Evolutionary conservation across 2,888 invertebrate species (phyloP), one percentile per base, ranked within the genome.

Genomic region (Nomada lathburiana): DNA sequence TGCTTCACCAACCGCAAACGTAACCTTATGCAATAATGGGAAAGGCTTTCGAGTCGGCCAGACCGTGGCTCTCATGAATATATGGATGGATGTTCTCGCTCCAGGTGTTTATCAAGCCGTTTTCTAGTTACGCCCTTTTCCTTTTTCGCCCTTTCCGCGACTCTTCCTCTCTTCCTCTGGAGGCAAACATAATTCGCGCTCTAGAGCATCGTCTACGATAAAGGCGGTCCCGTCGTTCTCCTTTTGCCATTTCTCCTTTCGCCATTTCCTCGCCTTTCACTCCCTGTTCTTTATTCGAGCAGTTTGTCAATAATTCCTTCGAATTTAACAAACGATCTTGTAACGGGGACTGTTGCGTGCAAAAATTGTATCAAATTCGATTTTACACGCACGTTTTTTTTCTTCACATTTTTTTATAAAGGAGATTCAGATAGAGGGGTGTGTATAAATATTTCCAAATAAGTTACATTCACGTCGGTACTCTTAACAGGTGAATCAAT

Each of bases 61-160:
- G 84, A 71, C 84, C 74, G 81, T 76, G 86, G 82, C 79, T 87
- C 88, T 91, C 89, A 91, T 91, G 91, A 91, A 92, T 91, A 89
- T 88, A 91, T 90, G 90, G 88, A 91, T 89, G 87, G 89, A 89
- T 90, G 89, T 89, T 88, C 88, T 87, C 89, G 88, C 88, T 87
- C 86, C 88, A 88, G 91, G 91, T 91, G 91, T 91, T 91, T 90
- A 89, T 91, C 91, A 91, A 89, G 86, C 87, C 89, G 89, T 91
- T 91, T 90, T 89, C 89, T 85, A 89, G 87, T 89, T 90, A 87
- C 87, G 87, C 86, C 89, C 85, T 88, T 87, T 85, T 82, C 75
- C 63, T 76, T 71, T 84, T 53, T 59, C 77, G 74, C 69, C 65
- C 78, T 69, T 62, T 76, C 73, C 82, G 65, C 63, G 72, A 57